A percentile compares a stretch with the other conserved stretches of the same genome.
Evolutionary conservation across 2,113 vertebrate genomes (phyloP).

Genomic region (Mandrillus leucophaeus): DNA sequence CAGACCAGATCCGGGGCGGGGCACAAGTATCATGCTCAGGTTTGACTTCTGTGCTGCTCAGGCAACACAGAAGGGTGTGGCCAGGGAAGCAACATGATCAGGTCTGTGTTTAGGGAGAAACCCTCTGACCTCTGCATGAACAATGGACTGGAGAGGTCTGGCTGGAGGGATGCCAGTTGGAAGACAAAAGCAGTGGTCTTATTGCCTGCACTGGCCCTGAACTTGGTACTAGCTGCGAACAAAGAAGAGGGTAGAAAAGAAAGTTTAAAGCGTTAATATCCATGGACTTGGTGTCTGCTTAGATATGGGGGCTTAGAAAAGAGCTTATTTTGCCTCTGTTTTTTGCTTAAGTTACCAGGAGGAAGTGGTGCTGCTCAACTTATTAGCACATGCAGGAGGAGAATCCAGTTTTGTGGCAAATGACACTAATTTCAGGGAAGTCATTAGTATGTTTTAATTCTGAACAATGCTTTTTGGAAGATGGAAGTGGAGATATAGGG

Average conservation of each 20-base stretch:
- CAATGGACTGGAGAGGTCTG: neutral
- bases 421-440: neutral
- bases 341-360: neutral
- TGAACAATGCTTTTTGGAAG: neutral
- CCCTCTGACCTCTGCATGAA: neutral
- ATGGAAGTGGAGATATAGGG: neutral
- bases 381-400: neutral
- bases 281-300: neutral
- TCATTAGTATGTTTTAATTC: neutral
- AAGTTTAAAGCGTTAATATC: neutral
- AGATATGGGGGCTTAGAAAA: neutral
- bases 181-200: neutral
- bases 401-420: neutral
- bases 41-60: neutral
- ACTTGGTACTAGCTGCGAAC: neutral
- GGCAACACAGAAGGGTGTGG: fast-evolving
- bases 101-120: neutral
- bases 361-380: neutral
- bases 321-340: neutral
- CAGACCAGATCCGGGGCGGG: too few relatives aligned
- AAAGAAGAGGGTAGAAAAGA: neutral
- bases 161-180: neutral
- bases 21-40: neutral
- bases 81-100: neutral
- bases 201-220: neutral